Evolutionary conservation across 2,797 vertebrate genomes (phyloP), one percentile per base, ranked within the genome.

Genomic region (Anguilla megastoma): DNA sequence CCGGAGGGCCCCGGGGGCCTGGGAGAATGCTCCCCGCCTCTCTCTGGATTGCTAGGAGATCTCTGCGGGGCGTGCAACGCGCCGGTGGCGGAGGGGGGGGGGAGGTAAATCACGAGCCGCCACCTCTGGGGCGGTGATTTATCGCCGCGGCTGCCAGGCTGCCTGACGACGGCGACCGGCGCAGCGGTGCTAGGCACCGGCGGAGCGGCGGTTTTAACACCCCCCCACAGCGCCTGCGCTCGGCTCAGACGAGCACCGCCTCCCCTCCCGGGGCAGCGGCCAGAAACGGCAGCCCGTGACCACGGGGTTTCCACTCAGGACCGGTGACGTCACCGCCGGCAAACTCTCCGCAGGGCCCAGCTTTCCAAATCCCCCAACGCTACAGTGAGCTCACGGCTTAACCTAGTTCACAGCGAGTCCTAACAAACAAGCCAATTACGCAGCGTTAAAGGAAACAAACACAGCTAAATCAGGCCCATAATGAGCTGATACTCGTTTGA

Each of bases 61-160:
- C 71, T 60, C 88, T 71, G 84, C 76, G 50, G 86, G 84, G 84
- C 21, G 52, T 45, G 45, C 18, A 86, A 45, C 52, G 76, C 58
- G 14, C 30, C 21, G 41, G 74, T 14, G 1, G n/a, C 30, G 71
- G 8, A 14, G 87, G 48, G 24, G 5, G 83, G 33, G 33, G 50
- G 54, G 0, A 48, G 74, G 7, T 88, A 86, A 91, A 93, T 89
- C 88, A 83, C 83, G 85, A 84, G 50, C 58, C 33, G 63, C 69
- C 50, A 89, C 56, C 50, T 58, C 88, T 14, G 56, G 76, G 88
- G 88, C 79, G n/a, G 60, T 89, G 90, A 84, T 83, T 41, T n/a
- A 33, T 27, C 7, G 0, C 86, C 30, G 56, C 1, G 85, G 27
- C 71, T 36, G 69, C 60, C 85, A 84, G 85, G 16, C 69, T 36